These are phyloP conservation scores for Rutpela maculata DNA, from an alignment of 2,888 invertebrate genomes.

Conservation along the genomic window DNA sequence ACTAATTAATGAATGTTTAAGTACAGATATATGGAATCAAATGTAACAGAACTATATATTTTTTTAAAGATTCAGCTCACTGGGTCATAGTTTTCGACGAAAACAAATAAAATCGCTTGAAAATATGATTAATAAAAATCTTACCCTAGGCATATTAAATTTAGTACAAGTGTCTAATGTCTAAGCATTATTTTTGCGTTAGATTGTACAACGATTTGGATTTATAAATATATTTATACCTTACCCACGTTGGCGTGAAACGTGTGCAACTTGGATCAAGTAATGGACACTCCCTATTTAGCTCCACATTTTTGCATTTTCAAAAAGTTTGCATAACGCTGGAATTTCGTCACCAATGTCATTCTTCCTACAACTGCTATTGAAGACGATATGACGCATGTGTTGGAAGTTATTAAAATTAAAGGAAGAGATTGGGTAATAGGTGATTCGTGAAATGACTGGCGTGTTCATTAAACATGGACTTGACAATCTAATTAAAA, in stretches of 20 bases:
- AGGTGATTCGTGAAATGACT: background rate
- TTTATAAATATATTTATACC: slow-evolving; percentile 7
- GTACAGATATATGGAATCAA: too few relatives aligned
- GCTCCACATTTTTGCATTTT: slow-evolving; percentile 32
- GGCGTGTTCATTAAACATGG: background rate
- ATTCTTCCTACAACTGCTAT: slow-evolving; percentile 32
- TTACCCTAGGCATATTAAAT: too few relatives aligned
- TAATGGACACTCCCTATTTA: slow-evolving; percentile 26
- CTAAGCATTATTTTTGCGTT: background rate
- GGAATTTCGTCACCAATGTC: slow-evolving; percentile 40
- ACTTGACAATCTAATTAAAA: background rate
- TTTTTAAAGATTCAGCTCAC: too few relatives aligned
- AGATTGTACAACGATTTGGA: background rate
- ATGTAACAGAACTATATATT: too few relatives aligned
- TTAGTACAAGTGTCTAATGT: background rate
- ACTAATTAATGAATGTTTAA: too few relatives aligned
- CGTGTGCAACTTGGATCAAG: slow-evolving; percentile 19
- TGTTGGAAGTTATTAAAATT: background rate
- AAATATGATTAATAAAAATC: too few relatives aligned
- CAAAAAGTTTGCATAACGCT: slow-evolving; percentile 17
- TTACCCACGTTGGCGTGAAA: slow-evolving; percentile 30
- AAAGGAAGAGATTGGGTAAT: background rate
- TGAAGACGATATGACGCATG: background rate
- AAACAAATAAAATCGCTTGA: too few relatives aligned
- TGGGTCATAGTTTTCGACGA: too few relatives aligned